These are phyloP conservation scores for Channa argus DNA, from an alignment of 2,113 vertebrate genomes.

Conservation along the genomic window DNA sequence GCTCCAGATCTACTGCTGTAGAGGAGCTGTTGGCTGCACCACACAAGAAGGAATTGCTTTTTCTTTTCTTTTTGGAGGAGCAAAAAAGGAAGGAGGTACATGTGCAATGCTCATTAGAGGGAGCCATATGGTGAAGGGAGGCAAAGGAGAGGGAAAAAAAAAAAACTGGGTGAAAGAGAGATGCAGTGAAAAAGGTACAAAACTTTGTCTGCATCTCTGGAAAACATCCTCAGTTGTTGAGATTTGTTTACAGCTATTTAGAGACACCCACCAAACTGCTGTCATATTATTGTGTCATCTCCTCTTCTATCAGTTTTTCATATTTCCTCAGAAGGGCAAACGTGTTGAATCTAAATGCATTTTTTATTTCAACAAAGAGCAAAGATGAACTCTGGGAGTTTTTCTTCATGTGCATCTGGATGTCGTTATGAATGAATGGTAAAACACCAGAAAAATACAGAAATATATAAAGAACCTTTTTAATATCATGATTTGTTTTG, in stretches of 20 bases:
- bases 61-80: constrained; percentile 61
- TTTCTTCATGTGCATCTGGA: neutral
- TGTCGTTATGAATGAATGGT: neutral
- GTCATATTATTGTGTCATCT: constrained; percentile 24
- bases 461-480: constrained; percentile 2
- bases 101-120: constrained; percentile 75
- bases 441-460: neutral
- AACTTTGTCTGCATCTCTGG: constrained; percentile 19
- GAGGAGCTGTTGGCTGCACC: constrained; percentile 65
- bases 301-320: neutral
- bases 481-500: neutral
- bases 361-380: neutral
- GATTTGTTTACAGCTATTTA: constrained; percentile 30
- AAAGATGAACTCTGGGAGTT: neutral
- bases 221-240: constrained; percentile 31
- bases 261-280: constrained; percentile 2
- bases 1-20: constrained; percentile 57
- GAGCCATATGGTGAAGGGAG: constrained; percentile 74
- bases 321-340: neutral
- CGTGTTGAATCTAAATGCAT: neutral
- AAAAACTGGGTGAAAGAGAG: constrained; percentile 14
- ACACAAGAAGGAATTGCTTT: constrained; percentile 54
- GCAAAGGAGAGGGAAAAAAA: constrained; percentile 26
- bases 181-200: constrained; percentile 20
- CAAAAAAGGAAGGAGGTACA: constrained; percentile 63